phyloP scores from a whole-genome alignment of 2,797 vertebrate genomes.

The Lepus townsendii region DNA sequence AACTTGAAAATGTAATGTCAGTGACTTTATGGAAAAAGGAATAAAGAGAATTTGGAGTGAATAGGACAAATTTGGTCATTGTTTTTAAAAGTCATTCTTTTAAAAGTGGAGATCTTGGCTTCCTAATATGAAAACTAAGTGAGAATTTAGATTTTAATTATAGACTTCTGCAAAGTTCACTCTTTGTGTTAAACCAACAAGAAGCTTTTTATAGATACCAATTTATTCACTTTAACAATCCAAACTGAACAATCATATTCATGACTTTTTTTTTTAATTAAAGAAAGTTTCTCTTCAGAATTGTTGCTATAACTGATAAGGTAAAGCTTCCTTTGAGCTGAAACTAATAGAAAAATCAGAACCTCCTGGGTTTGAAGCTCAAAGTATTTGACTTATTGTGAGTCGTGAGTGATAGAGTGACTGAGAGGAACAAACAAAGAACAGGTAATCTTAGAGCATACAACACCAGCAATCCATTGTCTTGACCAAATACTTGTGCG shows the following conservation, averaged over 20 bases:
- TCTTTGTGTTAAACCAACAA: slow-evolving; percentile 58
- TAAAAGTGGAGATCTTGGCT: neutral
- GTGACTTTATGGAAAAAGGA: neutral
- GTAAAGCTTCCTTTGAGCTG: neutral
- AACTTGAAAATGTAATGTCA: slow-evolving; percentile 23
- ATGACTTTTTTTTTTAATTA: slow-evolving; percentile 52
- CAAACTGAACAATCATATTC: slow-evolving; percentile 51
- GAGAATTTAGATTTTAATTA: slow-evolving; percentile 77
- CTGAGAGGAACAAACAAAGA: slow-evolving; percentile 38
- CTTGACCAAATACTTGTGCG: neutral
- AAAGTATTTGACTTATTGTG: neutral
- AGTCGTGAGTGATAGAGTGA: slow-evolving; percentile 27
- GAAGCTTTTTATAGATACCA: slow-evolving; percentile 73
- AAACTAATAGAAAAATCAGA: slow-evolving; percentile 59
- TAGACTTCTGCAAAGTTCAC: slow-evolving; percentile 72
- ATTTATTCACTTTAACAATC: slow-evolving; percentile 65
- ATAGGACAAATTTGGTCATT: slow-evolving; percentile 41
- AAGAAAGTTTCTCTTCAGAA: slow-evolving; percentile 49
- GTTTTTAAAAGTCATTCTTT: slow-evolving; percentile 59
- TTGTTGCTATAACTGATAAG: slow-evolving; percentile 57
- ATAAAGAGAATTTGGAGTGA: slow-evolving; percentile 38
- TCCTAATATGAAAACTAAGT: slow-evolving; percentile 54
- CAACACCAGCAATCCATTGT: neutral
- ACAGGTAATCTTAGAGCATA: slow-evolving; percentile 10
- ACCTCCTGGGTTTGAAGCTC: neutral